Evolutionary conservation across 2,113 vertebrate genomes (phyloP).

Genomic region (Arenaria interpres): DNA sequence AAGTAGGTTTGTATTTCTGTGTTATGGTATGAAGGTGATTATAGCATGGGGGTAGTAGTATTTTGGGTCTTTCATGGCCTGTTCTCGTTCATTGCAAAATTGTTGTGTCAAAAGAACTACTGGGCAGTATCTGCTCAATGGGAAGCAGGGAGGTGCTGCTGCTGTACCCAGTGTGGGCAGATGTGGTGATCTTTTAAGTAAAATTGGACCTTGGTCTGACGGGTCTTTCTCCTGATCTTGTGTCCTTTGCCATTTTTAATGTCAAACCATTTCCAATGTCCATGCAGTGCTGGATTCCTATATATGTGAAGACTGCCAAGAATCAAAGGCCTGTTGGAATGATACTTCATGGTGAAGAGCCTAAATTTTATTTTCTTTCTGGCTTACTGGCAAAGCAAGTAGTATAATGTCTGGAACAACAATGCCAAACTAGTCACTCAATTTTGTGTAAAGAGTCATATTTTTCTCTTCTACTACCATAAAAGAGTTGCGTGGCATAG

Average conservation of each 20-base stretch:
- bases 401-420: not conserved
- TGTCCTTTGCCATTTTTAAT: not conserved
- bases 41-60: not conserved
- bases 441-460: not conserved
- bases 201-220: not conserved
- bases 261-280: not conserved
- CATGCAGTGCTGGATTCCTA: not conserved
- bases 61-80: not conserved
- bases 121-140: not conserved
- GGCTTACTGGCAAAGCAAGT: not conserved
- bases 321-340: not conserved
- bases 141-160: not conserved
- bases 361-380: not conserved
- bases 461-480: not conserved
- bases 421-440: not conserved
- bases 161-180: not conserved
- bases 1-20: not conserved
- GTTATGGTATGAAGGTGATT: not conserved
- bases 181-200: not conserved
- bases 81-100: not conserved
- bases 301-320: not conserved
- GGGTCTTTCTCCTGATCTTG: not conserved
- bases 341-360: not conserved
- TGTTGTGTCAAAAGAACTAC: not conserved
- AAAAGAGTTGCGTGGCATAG: not conserved